A percentile compares a stretch with the other conserved stretches of the same genome.
Evolutionary conservation across 35 echinoderm and acorn worm genomes (phyloP).

Genomic region (Nesometra sesokonis): DNA sequence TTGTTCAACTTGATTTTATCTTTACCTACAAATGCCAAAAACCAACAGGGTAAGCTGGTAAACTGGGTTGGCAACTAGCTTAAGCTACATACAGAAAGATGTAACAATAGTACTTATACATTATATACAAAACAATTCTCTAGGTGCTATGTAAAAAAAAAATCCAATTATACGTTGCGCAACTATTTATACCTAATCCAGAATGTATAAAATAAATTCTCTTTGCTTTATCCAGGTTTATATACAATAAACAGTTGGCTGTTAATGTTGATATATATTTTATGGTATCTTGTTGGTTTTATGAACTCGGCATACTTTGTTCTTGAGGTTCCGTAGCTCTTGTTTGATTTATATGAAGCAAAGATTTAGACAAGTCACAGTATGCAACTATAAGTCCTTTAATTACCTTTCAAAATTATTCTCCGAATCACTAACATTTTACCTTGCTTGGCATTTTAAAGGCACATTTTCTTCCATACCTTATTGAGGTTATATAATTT

Average conservation of each 20-base stretch:
- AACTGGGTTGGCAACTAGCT: no score
- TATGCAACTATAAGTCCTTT: background rate
- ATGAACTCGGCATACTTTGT: background rate
- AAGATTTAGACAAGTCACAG: background rate
- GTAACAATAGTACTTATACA: no score
- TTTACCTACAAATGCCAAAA: no score
- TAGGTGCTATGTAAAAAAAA: no score
- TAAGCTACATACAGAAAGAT: no score
- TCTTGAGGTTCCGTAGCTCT: background rate
- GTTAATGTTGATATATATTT: background rate
- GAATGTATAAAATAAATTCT: background rate
- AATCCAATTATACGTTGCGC: background rate
- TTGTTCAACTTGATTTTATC: no score
- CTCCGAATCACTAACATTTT: background rate
- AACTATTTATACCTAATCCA: background rate
- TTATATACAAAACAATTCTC: no score
- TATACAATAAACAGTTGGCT: background rate
- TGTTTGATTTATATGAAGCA: background rate
- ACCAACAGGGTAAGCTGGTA: no score
- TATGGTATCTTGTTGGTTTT: background rate
- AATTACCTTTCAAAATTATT: background rate
- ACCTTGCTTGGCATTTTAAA: background rate
- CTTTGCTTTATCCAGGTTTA: background rate
- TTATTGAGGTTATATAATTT: no score
- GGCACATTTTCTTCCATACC: background rate